A percentile compares a stretch with the other conserved stretches of the same genome.
Evolutionary conservation across 1,140 invertebrate species (phyloP).

Genomic region (Steinernema feltiae): DNA sequence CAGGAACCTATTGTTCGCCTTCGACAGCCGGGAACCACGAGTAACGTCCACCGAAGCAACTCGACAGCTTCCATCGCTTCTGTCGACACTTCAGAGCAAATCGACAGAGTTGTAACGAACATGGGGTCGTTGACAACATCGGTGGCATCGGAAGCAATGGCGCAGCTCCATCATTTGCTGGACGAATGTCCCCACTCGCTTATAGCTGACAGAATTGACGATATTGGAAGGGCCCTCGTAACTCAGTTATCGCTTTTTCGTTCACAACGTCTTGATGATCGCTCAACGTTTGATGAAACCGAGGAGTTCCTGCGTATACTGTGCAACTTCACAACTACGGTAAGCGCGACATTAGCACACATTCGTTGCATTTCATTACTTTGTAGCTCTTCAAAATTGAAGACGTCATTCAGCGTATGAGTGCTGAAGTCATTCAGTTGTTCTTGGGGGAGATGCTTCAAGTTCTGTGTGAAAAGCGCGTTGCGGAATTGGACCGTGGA

Average conservation of each 20-base stretch:
- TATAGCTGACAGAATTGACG: conserved; percentile 5
- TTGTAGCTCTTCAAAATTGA: background rate
- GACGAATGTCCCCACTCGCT: background rate
- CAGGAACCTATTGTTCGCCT: conserved; percentile 7
- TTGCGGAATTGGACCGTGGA: background rate
- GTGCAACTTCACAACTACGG: conserved; percentile 12
- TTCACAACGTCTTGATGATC: conserved; percentile 18
- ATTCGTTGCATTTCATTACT: too few relatives aligned
- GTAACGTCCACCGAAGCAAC: background rate
- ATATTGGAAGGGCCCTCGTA: conserved; percentile 13
- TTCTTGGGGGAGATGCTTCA: background rate
- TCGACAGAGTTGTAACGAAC: conserved; percentile 27
- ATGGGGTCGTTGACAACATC: conserved; percentile 15
- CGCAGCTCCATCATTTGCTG: conserved; percentile 16
- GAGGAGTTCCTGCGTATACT: background rate
- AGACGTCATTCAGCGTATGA: background rate
- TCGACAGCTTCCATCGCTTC: conserved; percentile 34
- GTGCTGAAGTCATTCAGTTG: background rate
- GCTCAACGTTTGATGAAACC: background rate
- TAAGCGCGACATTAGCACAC: background rate
- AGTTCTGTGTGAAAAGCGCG: background rate
- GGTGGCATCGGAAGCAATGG: conserved; percentile 26
- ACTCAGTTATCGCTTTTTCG: background rate
- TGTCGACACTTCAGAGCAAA: conserved; percentile 31
- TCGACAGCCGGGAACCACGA: background rate